Evolutionary conservation across 2,113 vertebrate species (phyloP).

Genomic region (Solenodon paradoxus): DNA sequence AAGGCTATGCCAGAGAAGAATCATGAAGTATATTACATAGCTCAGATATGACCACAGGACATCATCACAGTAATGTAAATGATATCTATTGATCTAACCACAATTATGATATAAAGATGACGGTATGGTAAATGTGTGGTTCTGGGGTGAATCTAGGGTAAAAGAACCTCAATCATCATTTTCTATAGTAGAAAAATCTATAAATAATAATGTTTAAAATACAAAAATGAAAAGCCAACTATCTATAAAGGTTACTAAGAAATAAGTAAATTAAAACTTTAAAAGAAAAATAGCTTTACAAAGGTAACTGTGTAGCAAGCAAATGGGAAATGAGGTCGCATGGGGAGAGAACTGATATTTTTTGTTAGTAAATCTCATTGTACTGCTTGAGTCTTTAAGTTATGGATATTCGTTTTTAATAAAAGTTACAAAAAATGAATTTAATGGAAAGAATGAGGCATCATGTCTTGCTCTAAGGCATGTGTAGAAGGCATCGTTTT

Average conservation of each 20-base stretch:
- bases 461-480: background rate
- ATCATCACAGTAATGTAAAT: background rate
- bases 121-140: background rate
- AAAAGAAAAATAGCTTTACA: background rate
- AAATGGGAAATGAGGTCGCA: background rate
- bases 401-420: background rate
- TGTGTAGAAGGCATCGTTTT: no score
- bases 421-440: background rate
- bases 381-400: background rate
- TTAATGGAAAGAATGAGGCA: background rate
- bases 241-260: background rate
- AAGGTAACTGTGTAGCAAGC: background rate
- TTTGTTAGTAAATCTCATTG: background rate
- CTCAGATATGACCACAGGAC: background rate
- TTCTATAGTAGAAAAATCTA: background rate
- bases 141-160: background rate
- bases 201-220: background rate
- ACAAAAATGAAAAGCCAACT: background rate
- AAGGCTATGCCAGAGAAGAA: background rate
- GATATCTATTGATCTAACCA: background rate
- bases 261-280: background rate
- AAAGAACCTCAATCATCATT: background rate
- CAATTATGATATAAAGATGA: background rate
- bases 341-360: background rate
- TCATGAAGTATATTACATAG: background rate